These are phyloP conservation scores for Eueremaeus valkanovi DNA, from an alignment of 2,888 invertebrate species.

Conservation along the genomic window DNA sequence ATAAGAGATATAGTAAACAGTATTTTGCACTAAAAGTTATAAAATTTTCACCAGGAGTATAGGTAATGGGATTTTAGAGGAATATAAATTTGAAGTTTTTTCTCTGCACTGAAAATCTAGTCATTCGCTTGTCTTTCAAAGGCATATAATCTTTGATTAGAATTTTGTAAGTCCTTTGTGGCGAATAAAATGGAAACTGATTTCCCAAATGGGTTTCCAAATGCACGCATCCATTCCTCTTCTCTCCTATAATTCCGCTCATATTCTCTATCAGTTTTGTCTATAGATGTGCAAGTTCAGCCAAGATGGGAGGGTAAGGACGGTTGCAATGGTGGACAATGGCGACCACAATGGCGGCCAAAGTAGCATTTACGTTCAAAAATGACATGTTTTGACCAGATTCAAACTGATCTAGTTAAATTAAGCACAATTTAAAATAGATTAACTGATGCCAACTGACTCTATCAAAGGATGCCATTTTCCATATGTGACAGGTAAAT, in stretches of 20 bases:
- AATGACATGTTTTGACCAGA: too few species aligned
- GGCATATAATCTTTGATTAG: conserved; percentile 13
- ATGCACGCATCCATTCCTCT: not conserved
- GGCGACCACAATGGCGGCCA: too few species aligned
- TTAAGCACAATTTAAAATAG: too few species aligned
- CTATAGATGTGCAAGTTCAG: too few species aligned
- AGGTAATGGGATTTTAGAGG: not conserved
- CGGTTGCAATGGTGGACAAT: too few species aligned
- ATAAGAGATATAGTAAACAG: not conserved
- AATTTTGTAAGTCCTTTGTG: conserved; percentile 13
- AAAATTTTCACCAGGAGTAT: not conserved
- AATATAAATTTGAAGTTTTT: not conserved
- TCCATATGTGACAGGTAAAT: too few species aligned
- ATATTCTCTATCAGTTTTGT: not conserved
- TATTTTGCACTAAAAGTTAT: not conserved
- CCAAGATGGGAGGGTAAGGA: too few species aligned
- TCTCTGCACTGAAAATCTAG: not conserved
- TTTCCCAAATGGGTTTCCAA: conserved; percentile 2
- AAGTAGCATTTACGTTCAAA: too few species aligned
- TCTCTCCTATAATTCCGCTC: not conserved
- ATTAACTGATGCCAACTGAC: too few species aligned
- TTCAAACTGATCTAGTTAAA: too few species aligned
- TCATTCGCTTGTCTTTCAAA: not conserved
- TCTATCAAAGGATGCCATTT: too few species aligned
- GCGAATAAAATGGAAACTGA: conserved; percentile 15